Conservation (phyloP, 2,888 invertebrate species). For the Mythimna albipuncta region DNA sequence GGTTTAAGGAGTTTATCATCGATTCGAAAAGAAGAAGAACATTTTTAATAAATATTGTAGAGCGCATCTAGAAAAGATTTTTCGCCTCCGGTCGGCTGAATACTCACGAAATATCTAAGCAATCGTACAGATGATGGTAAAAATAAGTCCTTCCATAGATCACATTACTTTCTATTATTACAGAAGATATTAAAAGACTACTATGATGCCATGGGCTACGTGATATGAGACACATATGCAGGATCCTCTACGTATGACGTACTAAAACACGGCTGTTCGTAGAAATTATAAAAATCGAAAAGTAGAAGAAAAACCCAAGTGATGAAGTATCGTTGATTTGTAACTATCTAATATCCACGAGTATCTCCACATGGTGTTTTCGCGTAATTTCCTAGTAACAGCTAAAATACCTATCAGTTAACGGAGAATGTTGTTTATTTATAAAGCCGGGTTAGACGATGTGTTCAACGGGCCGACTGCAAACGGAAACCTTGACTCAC, state of each 20-base stretch:
- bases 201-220: too few species aligned
- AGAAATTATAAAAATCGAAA: conserved; percentile 15
- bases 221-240: background rate
- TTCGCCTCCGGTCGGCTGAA: too few species aligned
- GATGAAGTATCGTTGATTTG: conserved; percentile 7
- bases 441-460: conserved; percentile 60
- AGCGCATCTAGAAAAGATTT: too few species aligned
- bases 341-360: conserved; percentile 13
- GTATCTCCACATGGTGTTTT: conserved; percentile 40
- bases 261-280: conserved; percentile 1
- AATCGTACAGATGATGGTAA: background rate
- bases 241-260: background rate
- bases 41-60: too few species aligned
- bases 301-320: conserved; percentile 10
- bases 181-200: too few species aligned
- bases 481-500: conserved; percentile 77
- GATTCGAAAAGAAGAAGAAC: too few species aligned
- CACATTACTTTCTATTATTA: too few species aligned
- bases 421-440: conserved; percentile 66
- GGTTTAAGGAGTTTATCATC: too few species aligned
- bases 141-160: background rate
- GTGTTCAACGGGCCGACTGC: conserved; percentile 62
- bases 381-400: conserved; percentile 46
- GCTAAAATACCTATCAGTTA: conserved; percentile 15
- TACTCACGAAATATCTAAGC: too few species aligned